Percentiles rank a stretch among this genome's conserved stretches.
These are phyloP conservation scores for Subacronicta megacephala DNA, from an alignment of 2,888 invertebrate genomes.

Conservation along the genomic window DNA sequence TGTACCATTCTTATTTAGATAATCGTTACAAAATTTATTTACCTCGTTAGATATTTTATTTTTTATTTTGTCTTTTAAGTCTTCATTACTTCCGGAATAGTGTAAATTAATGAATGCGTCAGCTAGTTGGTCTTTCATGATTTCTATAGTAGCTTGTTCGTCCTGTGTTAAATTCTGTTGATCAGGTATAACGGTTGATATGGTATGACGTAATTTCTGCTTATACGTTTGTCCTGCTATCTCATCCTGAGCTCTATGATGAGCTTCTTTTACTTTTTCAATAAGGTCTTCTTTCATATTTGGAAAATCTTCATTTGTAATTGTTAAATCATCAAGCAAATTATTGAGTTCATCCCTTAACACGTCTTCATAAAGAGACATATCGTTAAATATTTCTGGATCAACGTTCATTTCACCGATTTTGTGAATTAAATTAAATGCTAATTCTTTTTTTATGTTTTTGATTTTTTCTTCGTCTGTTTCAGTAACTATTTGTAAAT, in stretches of 20 bases:
- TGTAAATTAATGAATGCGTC: slow-evolving; percentile 75
- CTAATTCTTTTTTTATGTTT: slow-evolving; percentile 61
- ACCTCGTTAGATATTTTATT: slow-evolving; percentile 66
- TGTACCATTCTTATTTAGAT: slow-evolving; percentile 58
- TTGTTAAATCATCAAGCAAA: slow-evolving; percentile 53
- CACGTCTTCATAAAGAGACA: slow-evolving; percentile 65
- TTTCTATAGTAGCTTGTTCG: slow-evolving; percentile 65
- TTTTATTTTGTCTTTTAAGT: slow-evolving; percentile 60
- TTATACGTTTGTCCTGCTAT: slow-evolving; percentile 65
- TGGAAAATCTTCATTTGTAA: slow-evolving; percentile 44
- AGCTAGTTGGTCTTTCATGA: slow-evolving; percentile 71
- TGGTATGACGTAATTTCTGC: slow-evolving; percentile 65
- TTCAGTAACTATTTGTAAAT: slow-evolving; percentile 56
- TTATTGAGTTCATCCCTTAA: slow-evolving; percentile 67
- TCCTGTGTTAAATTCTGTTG: slow-evolving; percentile 53
- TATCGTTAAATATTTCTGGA: slow-evolving; percentile 68
- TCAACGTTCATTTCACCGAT: slow-evolving; percentile 70
- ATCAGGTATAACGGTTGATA: slow-evolving; percentile 66
- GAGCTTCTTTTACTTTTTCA: slow-evolving; percentile 59
- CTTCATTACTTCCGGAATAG: slow-evolving; percentile 58
- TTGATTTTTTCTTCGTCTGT: slow-evolving; percentile 52
- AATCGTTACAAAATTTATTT: slow-evolving; percentile 67
- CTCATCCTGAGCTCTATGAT: slow-evolving; percentile 59
- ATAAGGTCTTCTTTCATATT: slow-evolving; percentile 59
- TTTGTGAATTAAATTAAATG: slow-evolving; percentile 62